phyloP scores from a whole-genome alignment of 1,140 invertebrate species.

The Calycopis cecrops region DNA sequence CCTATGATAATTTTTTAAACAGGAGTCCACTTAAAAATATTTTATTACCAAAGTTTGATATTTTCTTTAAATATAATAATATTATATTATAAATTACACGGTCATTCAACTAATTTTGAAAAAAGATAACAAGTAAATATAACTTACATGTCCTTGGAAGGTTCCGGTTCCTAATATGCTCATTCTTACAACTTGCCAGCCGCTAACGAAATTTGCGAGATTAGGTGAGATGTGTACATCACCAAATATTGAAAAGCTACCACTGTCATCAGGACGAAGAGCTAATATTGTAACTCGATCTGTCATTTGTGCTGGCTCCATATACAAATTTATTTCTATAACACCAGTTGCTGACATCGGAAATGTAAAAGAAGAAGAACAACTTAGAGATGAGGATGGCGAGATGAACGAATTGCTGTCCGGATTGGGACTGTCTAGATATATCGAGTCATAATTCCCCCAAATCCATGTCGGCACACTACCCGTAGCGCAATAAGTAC shows the following conservation, averaged over 20 bases:
- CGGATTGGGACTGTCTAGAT: conserved; percentile 11
- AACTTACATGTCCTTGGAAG: conserved; percentile 38
- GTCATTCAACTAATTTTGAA: background rate
- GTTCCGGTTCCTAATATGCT: conserved; percentile 16
- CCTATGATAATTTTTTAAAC: too few species aligned
- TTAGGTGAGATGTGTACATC: conserved; percentile 18
- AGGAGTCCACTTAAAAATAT: too few species aligned
- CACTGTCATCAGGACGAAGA: conserved; percentile 23
- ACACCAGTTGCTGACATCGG: conserved; percentile 19
- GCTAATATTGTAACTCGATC: conserved; percentile 35
- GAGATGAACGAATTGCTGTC: conserved; percentile 18
- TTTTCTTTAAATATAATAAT: too few species aligned
- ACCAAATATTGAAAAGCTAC: conserved; percentile 29
- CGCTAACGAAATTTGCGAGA: conserved; percentile 24
- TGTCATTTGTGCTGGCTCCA: conserved; percentile 16
- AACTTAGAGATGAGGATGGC: conserved; percentile 21
- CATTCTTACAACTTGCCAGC: conserved; percentile 33
- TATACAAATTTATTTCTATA: conserved; percentile 25
- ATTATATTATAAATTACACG: too few species aligned
- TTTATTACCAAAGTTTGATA: too few species aligned
- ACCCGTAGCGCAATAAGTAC: background rate
- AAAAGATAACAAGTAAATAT: background rate
- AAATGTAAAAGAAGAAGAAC: conserved; percentile 25
- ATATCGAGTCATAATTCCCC: conserved; percentile 3
- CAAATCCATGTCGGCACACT: conserved; percentile 1